phyloP scores from a whole-genome alignment of 2,888 invertebrate species.

The Xestia ashworthii region DNA sequence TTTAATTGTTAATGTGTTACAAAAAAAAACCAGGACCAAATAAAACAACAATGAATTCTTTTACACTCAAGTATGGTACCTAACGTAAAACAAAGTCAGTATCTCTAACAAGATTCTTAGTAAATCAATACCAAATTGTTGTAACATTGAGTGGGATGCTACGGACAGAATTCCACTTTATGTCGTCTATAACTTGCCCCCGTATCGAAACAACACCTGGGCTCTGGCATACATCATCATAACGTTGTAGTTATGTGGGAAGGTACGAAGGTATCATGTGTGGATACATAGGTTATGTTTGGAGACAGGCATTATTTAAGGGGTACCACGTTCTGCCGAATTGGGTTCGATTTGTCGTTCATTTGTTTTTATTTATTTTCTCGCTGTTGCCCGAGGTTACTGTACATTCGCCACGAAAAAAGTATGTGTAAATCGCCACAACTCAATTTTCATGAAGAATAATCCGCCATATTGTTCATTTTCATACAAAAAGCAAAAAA shows the following conservation, averaged over 20 bases:
- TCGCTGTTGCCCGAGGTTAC: too few species aligned
- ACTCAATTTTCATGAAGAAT: too few species aligned
- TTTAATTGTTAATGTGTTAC: too few species aligned
- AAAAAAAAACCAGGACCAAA: not conserved
- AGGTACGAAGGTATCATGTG: slow-evolving; percentile 19
- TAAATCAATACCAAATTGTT: slow-evolving; percentile 61
- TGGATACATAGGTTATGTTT: slow-evolving; percentile 8
- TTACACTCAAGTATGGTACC: not conserved
- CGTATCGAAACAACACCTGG: slow-evolving; percentile 65
- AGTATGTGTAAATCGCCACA: too few species aligned
- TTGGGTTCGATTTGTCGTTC: not conserved
- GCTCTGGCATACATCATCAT: slow-evolving; percentile 65
- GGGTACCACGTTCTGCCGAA: not conserved
- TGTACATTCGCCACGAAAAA: too few species aligned
- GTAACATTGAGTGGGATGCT: slow-evolving; percentile 46
- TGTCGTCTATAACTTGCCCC: slow-evolving; percentile 67
- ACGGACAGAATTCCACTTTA: slow-evolving; percentile 66
- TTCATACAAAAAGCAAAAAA: too few species aligned
- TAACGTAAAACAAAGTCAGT: slow-evolving; percentile 13
- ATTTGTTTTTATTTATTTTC: not conserved
- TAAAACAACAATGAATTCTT: not conserved
- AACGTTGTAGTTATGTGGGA: slow-evolving; percentile 57
- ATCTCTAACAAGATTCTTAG: slow-evolving; percentile 52
- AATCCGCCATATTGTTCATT: too few species aligned
- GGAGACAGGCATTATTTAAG: slow-evolving; percentile 20